Evolutionary conservation across 1,140 invertebrate genomes (phyloP).

Genomic region (Diabrotica undecimpunctata): DNA sequence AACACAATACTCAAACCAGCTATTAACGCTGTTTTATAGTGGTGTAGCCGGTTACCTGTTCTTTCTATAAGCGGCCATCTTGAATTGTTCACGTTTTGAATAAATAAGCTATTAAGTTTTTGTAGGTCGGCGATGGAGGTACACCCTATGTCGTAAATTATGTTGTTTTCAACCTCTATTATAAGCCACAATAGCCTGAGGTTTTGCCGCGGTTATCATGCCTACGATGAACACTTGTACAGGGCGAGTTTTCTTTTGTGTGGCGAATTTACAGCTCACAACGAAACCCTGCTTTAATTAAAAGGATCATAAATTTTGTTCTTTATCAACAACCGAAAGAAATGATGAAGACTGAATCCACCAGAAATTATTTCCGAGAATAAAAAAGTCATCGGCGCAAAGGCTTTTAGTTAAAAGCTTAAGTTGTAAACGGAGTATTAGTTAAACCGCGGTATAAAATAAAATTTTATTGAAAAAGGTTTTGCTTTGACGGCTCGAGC

Average conservation of each 20-base stretch:
- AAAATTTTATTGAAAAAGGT: too few species aligned
- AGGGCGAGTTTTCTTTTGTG: background rate
- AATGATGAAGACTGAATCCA: too few species aligned
- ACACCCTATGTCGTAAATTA: conserved; percentile 45
- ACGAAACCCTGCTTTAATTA: too few species aligned
- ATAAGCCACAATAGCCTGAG: conserved; percentile 17
- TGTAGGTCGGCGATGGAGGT: conserved; percentile 38
- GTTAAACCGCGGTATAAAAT: too few species aligned
- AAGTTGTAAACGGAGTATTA: too few species aligned
- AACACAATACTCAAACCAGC: conserved; percentile 15
- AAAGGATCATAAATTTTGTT: too few species aligned
- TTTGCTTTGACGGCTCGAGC: too few species aligned
- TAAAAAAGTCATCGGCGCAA: too few species aligned
- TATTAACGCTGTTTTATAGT: conserved; percentile 23
- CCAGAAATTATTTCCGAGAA: too few species aligned
- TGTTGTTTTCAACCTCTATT: conserved; percentile 41
- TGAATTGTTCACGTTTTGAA: conserved; percentile 48
- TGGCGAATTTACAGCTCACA: too few species aligned
- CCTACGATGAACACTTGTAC: background rate
- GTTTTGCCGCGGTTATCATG: conserved; percentile 7
- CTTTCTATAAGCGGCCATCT: conserved; percentile 43
- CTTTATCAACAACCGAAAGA: too few species aligned
- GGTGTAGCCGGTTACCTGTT: conserved; percentile 34
- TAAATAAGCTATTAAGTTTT: conserved; percentile 50
- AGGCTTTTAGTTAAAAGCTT: too few species aligned